A percentile compares a stretch with the other conserved stretches of the same genome.
phyloP scores from a whole-genome alignment of 2,113 vertebrate genomes.

The Laticauda laticaudata region DNA sequence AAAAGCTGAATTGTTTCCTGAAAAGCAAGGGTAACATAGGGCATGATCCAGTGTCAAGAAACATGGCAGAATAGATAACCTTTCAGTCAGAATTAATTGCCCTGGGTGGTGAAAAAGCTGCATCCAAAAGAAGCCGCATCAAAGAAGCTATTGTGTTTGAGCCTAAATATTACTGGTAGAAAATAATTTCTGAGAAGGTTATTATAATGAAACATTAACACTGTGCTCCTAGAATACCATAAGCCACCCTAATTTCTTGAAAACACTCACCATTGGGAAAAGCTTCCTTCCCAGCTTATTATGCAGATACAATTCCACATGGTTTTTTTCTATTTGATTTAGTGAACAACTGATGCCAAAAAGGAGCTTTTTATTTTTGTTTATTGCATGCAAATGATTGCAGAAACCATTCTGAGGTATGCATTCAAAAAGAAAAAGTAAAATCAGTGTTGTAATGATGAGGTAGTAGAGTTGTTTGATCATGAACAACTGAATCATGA shows the following conservation, averaged over 20 bases:
- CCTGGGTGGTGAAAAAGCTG: not conserved
- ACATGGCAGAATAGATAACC: not conserved
- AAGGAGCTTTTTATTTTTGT: not conserved
- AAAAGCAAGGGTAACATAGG: not conserved
- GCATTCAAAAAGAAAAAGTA: not conserved
- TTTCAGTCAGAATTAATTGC: not conserved
- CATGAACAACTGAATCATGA: too few species aligned
- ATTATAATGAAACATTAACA: not conserved
- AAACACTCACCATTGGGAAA: not conserved
- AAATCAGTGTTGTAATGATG: too few species aligned
- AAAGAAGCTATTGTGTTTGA: not conserved
- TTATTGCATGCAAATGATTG: not conserved
- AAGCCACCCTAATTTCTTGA: not conserved
- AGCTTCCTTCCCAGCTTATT: not conserved
- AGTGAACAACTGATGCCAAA: not conserved
- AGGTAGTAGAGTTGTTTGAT: too few species aligned
- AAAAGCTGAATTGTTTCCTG: not conserved
- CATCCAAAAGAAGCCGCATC: not conserved
- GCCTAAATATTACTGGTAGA: not conserved
- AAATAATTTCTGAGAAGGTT: not conserved
- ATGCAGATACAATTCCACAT: not conserved
- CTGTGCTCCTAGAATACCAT: not conserved
- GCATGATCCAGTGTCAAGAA: not conserved
- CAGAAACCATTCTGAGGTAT: not conserved
- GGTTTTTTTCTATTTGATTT: not conserved